Evolutionary conservation across 2,797 vertebrate genomes (phyloP), one percentile per base, ranked within the genome.

Genomic region (Octomys mimax): DNA sequence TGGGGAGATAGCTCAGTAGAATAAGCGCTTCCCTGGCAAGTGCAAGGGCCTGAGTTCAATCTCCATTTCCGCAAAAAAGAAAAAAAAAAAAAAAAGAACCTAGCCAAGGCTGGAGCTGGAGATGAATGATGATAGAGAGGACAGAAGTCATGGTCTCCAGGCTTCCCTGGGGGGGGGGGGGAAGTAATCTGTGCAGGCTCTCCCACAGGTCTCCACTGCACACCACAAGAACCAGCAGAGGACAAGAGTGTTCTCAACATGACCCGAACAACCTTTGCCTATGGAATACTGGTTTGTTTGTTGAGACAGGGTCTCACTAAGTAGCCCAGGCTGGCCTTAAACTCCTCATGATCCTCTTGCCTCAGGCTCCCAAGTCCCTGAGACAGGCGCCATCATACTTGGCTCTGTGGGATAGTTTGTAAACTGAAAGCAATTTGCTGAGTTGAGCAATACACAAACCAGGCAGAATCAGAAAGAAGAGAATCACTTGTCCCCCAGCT

Each of bases 231-330:
- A 49, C 18, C 36, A 62, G 22, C 19, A 71, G 84, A 68, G 28
- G n/a, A 89, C n/a, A 73, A 54, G 79, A 85, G 89, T 86, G 59
- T 21, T 84, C n/a, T 73, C 87, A 87, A 18, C 61, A 36, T 9
- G 66, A 85, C 0, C 24, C 14, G 9, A 24, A 49, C 5, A 31
- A 68, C 5, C 2, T 85, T 36, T 42, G 36, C 70, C 66, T 2
- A 21, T 54, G 28, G 28, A 39, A 26, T 10, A 33, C 0, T 75
- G 49, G 42, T 77, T 71, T 39, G n/a, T 71, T 77, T 77, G 14
- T 77, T 77, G 73, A 49, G 73, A 49, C 26, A 77, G 42, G 13
- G 24, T 75, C 42, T 46, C 21, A 75, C 73, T 49, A 77, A 49
- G 26, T 77, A 46, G 26, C 73, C 73, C 73, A 16, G 14, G 13